phyloP scores from a whole-genome alignment of 2,113 vertebrate species.

The Oceanodroma tethys region DNA sequence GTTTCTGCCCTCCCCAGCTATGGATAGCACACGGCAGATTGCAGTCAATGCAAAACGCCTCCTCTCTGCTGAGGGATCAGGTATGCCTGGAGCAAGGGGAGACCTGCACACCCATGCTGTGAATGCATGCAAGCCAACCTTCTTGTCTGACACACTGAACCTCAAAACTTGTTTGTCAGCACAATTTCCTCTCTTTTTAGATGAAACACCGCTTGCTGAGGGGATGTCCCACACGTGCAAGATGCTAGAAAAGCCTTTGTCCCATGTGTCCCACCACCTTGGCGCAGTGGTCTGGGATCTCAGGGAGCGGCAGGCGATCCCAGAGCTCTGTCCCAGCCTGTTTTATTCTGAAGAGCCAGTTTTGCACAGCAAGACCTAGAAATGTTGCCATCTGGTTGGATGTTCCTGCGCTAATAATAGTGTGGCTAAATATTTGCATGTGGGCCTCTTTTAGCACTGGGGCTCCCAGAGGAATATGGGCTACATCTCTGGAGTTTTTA shows the following conservation, averaged over 20 bases:
- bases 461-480: conserved; percentile 1
- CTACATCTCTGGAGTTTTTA: conserved; percentile 36
- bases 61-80: not conserved
- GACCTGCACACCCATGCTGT: not conserved
- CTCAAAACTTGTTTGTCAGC: not conserved
- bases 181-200: not conserved
- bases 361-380: not conserved
- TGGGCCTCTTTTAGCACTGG: not conserved
- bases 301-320: not conserved
- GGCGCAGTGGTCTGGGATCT: not conserved
- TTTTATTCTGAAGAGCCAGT: not conserved
- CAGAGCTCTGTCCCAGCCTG: not conserved
- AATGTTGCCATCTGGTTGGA: not conserved
- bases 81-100: rapidly evolving
- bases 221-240: not conserved
- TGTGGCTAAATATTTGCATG: conserved; percentile 55
- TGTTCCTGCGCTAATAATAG: conserved; percentile 30
- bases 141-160: not conserved
- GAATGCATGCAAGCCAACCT: not conserved
- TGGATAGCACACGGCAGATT: rapidly evolving
- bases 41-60: rapidly evolving
- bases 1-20: not conserved
- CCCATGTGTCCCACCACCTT: not conserved
- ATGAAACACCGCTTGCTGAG: not conserved
- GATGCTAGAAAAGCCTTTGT: not conserved